Evolutionary conservation across 2,888 invertebrate species (phyloP).

Genomic region (Podotricha telesiphe): DNA sequence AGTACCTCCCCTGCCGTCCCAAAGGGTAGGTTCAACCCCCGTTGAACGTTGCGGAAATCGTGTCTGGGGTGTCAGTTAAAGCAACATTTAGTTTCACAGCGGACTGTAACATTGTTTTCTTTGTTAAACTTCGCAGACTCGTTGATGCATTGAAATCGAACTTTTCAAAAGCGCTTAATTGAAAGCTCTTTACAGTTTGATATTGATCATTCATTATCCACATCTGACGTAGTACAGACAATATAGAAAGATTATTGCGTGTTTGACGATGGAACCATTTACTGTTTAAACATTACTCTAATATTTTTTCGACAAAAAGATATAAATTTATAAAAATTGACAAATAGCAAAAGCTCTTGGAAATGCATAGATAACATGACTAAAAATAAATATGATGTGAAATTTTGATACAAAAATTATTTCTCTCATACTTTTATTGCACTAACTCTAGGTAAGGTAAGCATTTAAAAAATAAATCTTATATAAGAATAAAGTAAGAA

Average conservation of each 20-base stretch:
- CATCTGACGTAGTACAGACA: neutral
- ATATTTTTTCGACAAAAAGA: no score
- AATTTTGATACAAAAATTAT: no score
- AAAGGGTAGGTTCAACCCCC: constrained; percentile 8
- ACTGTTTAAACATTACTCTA: no score
- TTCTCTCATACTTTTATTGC: no score
- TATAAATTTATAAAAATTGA: no score
- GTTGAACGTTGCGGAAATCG: constrained; percentile 38
- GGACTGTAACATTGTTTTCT: constrained; percentile 26
- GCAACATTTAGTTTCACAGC: constrained; percentile 25
- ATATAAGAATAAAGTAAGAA: no score
- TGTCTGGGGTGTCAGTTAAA: constrained; percentile 38
- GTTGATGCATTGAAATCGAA: neutral
- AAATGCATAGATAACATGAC: no score
- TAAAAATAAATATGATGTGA: no score
- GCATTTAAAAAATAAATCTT: no score
- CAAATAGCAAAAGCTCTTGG: no score
- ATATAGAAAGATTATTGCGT: neutral
- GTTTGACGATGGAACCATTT: no score
- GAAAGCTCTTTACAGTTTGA: neutral
- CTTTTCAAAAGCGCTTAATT: neutral
- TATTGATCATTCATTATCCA: neutral
- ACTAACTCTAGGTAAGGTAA: no score
- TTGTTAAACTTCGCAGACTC: constrained; percentile 32
- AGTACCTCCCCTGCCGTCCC: constrained; percentile 6